Conservation (phyloP, 2,888 invertebrate genomes). For the Heliconius ismenius region DNA sequence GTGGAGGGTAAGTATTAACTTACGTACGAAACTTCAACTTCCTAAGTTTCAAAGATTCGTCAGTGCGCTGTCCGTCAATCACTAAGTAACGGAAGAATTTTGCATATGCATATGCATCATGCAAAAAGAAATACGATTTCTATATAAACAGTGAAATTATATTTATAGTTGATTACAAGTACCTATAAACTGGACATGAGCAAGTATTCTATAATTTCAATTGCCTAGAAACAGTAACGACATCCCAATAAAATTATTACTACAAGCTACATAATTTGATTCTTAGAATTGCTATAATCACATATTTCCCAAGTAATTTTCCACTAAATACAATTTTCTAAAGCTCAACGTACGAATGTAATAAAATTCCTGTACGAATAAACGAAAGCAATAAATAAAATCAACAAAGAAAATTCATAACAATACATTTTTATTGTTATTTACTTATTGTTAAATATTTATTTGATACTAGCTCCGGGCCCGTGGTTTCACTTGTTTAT, state of each 20-base stretch:
- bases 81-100: neutral
- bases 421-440: conserved; percentile 6
- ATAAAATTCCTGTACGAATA: conserved; percentile 3
- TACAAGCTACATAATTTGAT: neutral
- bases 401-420: conserved; percentile 15
- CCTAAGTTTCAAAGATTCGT: neutral
- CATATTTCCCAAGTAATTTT: neutral
- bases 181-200: neutral
- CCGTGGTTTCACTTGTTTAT: neutral
- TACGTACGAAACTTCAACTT: neutral
- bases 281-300: conserved; percentile 1
- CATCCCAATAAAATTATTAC: neutral
- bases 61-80: neutral
- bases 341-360: neutral
- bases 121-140: too few species aligned
- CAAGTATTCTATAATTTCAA: neutral
- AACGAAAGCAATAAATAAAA: conserved; percentile 20
- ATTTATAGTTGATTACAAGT: too few species aligned
- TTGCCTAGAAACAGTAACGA: neutral
- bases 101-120: neutral
- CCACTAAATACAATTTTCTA: conserved; percentile 14
- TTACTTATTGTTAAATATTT: conserved; percentile 3
- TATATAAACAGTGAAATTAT: too few species aligned
- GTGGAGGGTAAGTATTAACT: neutral
- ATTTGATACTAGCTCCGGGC: neutral